phyloP scores from a whole-genome alignment of 2,888 invertebrate species.

The Nemotelus nigrinus region DNA sequence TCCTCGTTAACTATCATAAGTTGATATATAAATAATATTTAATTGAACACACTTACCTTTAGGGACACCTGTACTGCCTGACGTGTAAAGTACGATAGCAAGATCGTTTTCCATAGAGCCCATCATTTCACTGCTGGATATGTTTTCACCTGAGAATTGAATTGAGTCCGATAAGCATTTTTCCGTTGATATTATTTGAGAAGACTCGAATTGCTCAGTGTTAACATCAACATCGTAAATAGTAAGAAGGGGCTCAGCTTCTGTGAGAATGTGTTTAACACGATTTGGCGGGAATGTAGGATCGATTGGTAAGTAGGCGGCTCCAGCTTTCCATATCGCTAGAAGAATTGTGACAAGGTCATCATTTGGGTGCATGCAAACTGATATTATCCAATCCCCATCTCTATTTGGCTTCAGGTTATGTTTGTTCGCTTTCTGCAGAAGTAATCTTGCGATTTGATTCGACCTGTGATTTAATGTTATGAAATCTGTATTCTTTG shows the following conservation, averaged over 20 bases:
- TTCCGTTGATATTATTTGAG: constrained; percentile 55
- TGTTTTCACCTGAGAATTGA: constrained; percentile 57
- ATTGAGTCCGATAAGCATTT: constrained; percentile 58
- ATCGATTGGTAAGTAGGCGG: constrained; percentile 86
- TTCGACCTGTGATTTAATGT: constrained; percentile 66
- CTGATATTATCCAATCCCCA: constrained; percentile 78
- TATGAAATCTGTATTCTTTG: constrained; percentile 58
- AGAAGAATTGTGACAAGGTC: constrained; percentile 74
- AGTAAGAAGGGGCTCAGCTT: constrained; percentile 73
- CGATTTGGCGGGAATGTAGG: constrained; percentile 76
- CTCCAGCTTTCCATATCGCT: constrained; percentile 83
- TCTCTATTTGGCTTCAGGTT: constrained; percentile 68
- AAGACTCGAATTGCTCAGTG: constrained; percentile 56
- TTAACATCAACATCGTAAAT: constrained; percentile 71
- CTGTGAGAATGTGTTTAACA: constrained; percentile 78
- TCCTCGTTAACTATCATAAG: neutral
- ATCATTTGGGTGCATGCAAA: constrained; percentile 82
- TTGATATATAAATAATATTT: constrained; percentile 12
- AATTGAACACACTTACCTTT: constrained; percentile 71
- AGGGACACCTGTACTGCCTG: constrained; percentile 89
- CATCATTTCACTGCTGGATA: constrained; percentile 63
- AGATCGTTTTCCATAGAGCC: constrained; percentile 65
- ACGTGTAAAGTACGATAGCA: constrained; percentile 83
- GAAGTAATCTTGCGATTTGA: constrained; percentile 62
- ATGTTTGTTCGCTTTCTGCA: constrained; percentile 31